Conservation (phyloP, 2,113 vertebrate species). For the Origma solitaria region DNA sequence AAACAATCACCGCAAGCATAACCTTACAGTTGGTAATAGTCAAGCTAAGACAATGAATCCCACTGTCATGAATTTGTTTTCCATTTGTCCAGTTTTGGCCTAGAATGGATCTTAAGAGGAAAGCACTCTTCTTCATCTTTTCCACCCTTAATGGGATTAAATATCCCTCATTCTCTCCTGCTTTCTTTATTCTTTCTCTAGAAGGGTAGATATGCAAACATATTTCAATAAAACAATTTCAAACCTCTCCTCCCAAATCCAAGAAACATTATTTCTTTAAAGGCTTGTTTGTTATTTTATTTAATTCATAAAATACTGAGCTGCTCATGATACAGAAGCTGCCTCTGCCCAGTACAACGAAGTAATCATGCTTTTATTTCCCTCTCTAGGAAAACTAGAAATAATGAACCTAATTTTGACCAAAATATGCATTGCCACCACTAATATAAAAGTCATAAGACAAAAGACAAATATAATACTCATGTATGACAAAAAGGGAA, state of each 20-base stretch:
- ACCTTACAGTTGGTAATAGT: neutral
- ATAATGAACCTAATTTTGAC: neutral
- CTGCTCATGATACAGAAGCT: neutral
- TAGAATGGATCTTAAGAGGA: neutral
- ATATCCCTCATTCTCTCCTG: neutral
- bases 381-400: neutral
- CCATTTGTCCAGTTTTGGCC: neutral
- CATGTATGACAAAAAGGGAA: neutral
- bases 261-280: neutral
- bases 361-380: neutral
- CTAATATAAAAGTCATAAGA: neutral
- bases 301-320: neutral
- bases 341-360: neutral
- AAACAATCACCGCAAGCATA: neutral
- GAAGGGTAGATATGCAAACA: neutral
- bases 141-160: neutral
- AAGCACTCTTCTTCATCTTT: neutral
- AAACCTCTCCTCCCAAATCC: neutral
- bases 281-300: neutral
- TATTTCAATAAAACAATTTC: neutral
- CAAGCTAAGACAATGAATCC: neutral
- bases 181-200: neutral
- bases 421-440: neutral
- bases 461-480: neutral
- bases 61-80: neutral